A percentile compares a stretch with the other conserved stretches of the same genome.
Conservation (phyloP, 2,113 vertebrate genomes). For the Tragulus kanchil region DNA sequence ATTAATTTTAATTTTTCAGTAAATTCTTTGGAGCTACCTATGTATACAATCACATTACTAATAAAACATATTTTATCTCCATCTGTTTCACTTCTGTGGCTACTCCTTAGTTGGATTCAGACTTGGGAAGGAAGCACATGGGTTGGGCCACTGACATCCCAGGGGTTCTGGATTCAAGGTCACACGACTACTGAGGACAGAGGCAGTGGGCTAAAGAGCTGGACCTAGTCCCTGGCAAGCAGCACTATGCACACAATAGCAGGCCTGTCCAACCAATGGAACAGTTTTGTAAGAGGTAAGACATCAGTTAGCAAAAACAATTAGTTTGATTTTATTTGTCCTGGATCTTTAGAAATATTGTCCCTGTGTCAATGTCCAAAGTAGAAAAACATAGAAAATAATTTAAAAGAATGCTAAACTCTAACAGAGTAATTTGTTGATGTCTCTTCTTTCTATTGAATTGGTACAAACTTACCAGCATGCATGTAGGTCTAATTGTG, state of each 20-base stretch:
- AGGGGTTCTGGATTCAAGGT: neutral
- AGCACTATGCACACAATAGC: neutral
- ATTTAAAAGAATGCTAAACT: neutral
- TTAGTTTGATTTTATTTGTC: neutral
- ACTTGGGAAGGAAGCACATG: neutral
- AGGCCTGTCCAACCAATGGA: neutral
- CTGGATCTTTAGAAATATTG: neutral
- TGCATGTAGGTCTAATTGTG: neutral
- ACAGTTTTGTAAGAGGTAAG: neutral
- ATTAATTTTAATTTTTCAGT: neutral
- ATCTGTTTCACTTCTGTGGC: neutral
- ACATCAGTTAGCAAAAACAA: neutral
- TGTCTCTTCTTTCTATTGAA: neutral
- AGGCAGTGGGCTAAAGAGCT: neutral
- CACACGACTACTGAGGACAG: neutral
- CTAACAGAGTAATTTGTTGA: neutral
- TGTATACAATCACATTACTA: neutral
- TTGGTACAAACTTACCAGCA: neutral
- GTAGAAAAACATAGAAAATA: neutral
- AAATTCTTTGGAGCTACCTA: neutral
- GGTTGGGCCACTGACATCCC: neutral
- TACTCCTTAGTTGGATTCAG: neutral
- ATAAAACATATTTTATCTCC: neutral
- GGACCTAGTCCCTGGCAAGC: no score
- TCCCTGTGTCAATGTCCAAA: neutral